Evolutionary conservation across 2,113 vertebrate genomes (phyloP).

Genomic region (Microtus oregoni): DNA sequence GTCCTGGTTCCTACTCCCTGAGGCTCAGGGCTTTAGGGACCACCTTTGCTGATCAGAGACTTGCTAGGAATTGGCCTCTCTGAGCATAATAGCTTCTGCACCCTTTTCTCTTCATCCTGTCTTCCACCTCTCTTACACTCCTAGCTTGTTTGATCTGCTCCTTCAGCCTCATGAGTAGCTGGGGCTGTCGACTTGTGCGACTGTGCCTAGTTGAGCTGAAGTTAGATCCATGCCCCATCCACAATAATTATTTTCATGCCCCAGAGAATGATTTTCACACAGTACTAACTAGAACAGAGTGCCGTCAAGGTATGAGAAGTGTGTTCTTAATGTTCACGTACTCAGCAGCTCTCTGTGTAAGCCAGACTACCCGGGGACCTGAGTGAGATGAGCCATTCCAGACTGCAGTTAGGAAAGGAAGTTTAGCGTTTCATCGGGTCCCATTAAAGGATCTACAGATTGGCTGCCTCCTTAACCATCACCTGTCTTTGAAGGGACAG

Average conservation of each 20-base stretch:
- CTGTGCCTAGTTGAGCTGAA: background rate
- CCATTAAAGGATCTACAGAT: background rate
- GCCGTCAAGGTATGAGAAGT: background rate
- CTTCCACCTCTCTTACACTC: constrained; percentile 2
- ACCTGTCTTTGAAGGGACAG: background rate
- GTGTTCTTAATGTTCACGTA: constrained; percentile 10
- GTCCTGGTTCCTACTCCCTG: background rate
- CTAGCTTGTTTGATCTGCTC: background rate
- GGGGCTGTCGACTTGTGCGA: background rate
- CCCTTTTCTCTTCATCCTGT: background rate
- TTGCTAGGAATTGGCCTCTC: constrained; percentile 31
- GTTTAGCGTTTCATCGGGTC: background rate
- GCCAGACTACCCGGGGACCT: background rate
- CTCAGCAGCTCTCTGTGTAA: constrained; percentile 32
- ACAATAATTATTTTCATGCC: constrained; percentile 1
- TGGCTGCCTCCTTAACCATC: background rate
- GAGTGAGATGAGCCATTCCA: background rate
- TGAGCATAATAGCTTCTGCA: background rate
- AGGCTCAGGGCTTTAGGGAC: background rate
- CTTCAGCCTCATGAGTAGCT: background rate
- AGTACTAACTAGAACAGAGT: background rate
- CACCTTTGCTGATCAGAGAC: background rate
- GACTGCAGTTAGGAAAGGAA: background rate
- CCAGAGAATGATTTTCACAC: background rate
- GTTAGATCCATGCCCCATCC: background rate